These are phyloP conservation scores for Chloropsis hardwickii DNA, from an alignment of 2,113 vertebrate species.

Conservation along the genomic window DNA sequence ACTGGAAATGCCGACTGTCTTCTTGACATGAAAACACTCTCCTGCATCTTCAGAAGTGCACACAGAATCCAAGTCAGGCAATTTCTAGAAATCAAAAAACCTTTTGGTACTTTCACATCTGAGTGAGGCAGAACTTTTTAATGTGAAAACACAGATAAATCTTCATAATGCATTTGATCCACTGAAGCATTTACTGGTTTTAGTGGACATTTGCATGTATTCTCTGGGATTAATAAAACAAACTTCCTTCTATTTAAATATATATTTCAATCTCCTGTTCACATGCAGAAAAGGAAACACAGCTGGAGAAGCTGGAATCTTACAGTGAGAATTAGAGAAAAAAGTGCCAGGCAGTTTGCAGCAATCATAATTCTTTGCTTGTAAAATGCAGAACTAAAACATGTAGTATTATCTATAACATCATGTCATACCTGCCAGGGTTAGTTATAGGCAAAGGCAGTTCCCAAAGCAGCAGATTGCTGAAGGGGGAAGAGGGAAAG, in stretches of 20 bases:
- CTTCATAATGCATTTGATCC: background rate
- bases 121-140: background rate
- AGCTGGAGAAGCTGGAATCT: background rate
- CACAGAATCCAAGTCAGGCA: background rate
- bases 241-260: background rate
- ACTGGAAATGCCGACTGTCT: constrained; percentile 4
- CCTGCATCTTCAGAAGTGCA: background rate
- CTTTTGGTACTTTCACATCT: background rate
- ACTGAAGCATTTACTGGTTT: background rate
- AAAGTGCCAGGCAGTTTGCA: background rate
- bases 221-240: background rate
- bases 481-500: background rate
- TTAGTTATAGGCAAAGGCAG: background rate
- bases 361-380: background rate
- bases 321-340: background rate
- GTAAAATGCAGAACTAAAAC: background rate
- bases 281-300: background rate
- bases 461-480: background rate
- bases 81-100: constrained; percentile 16
- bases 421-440: background rate
- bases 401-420: background rate
- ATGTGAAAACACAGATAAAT: background rate
- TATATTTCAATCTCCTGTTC: background rate
- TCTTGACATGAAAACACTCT: background rate
- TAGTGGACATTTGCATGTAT: background rate